Percentiles rank a stretch among this genome's conserved stretches.
Evolutionary conservation across 2,113 vertebrate species (phyloP).

Genomic region (Cyanoderma ruficeps): DNA sequence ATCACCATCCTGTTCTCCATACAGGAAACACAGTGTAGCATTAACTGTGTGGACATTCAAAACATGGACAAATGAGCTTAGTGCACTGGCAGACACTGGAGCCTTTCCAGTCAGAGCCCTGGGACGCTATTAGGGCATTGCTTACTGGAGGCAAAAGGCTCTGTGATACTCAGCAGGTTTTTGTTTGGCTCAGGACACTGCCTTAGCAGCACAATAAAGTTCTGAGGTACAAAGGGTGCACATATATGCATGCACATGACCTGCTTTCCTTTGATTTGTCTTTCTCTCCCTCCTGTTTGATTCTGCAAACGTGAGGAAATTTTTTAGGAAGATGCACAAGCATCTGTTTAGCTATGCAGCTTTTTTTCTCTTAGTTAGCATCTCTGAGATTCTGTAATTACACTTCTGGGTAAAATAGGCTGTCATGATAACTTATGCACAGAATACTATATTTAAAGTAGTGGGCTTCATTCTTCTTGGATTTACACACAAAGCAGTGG

Average conservation of each 20-base stretch:
- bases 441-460: background rate
- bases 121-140: background rate
- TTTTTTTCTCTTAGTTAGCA: conserved; percentile 61
- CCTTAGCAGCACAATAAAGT: background rate
- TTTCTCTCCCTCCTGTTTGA: background rate
- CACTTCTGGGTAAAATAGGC: conserved; percentile 38
- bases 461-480: background rate
- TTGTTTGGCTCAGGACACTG: background rate
- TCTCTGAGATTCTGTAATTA: conserved; percentile 56
- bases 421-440: conserved; percentile 26
- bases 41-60: background rate
- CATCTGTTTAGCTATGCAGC: conserved; percentile 54
- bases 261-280: conserved; percentile 31
- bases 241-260: background rate
- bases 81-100: background rate
- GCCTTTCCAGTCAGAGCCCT: background rate
- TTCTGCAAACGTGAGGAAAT: conserved; percentile 4
- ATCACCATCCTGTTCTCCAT: background rate
- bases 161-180: background rate
- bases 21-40: background rate
- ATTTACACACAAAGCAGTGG: background rate
- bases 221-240: background rate
- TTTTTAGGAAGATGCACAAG: conserved; percentile 39
- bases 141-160: background rate
- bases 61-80: background rate